Evolutionary conservation across 2,797 vertebrate genomes (phyloP).

Genomic region (Acanthurus tractus): DNA sequence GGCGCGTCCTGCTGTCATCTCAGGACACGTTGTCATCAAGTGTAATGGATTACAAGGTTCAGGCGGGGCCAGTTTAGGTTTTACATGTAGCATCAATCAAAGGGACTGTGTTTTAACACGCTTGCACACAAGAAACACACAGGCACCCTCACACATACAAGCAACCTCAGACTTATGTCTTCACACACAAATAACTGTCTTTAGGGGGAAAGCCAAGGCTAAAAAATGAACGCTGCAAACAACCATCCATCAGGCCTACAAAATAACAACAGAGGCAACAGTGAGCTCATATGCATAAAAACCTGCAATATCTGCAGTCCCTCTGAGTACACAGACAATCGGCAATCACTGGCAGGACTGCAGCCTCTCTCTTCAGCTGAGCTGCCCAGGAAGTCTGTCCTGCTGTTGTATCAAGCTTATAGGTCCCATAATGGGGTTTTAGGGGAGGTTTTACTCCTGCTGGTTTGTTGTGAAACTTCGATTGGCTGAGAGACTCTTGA

Average conservation of each 20-base stretch:
- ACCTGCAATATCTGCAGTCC: conserved; percentile 67
- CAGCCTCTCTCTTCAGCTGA: conserved; percentile 36
- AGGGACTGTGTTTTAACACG: conserved; percentile 63
- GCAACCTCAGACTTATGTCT: conserved; percentile 9
- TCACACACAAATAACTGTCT: conserved; percentile 47
- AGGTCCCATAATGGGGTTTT: conserved; percentile 18
- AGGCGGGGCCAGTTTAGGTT: conserved; percentile 67
- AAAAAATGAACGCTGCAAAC: conserved; percentile 68
- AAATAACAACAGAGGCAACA: conserved; percentile 66
- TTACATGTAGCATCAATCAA: conserved; percentile 79
- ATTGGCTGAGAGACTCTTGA: conserved; percentile 20
- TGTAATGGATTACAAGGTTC: conserved; percentile 72
- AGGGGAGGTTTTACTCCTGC: conserved; percentile 3
- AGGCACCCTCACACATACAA: background rate
- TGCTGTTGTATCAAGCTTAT: conserved; percentile 28
- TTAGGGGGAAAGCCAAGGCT: conserved; percentile 63
- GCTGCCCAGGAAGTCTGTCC: conserved; percentile 21
- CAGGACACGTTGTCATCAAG: conserved; percentile 56
- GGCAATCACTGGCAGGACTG: conserved; percentile 48
- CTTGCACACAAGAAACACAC: conserved; percentile 16
- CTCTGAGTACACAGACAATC: conserved; percentile 63
- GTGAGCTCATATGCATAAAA: conserved; percentile 71
- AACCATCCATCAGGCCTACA: conserved; percentile 72
- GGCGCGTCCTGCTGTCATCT: conserved; percentile 69
- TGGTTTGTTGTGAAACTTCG: conserved; percentile 5